These are phyloP conservation scores for Tribolium freemani DNA, from an alignment of 2,888 invertebrate genomes.

Conservation along the genomic window DNA sequence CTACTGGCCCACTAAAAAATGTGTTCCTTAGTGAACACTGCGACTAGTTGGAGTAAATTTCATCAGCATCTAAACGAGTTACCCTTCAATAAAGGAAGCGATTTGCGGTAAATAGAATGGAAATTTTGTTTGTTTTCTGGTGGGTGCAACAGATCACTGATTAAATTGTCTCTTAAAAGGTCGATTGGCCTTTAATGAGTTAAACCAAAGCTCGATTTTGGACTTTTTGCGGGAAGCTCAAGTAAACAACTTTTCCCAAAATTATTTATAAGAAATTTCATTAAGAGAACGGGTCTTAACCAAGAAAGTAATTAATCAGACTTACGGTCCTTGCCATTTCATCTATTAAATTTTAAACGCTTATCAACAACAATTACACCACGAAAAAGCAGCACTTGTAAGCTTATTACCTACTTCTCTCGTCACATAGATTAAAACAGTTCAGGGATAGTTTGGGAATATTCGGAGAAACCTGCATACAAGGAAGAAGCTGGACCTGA, in stretches of 20 bases:
- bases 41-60: conserved; percentile 25
- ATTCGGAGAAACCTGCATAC: no score
- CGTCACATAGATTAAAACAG: no score
- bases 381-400: no score
- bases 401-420: no score
- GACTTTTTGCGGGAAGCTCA: background rate
- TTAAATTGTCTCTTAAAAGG: conserved; percentile 48
- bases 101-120: conserved; percentile 49
- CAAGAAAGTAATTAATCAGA: background rate
- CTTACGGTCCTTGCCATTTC: background rate
- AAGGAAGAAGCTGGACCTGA: background rate
- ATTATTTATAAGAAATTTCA: background rate
- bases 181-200: conserved; percentile 47
- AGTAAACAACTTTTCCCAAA: conserved; percentile 4
- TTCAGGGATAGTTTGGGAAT: no score
- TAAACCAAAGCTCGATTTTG: conserved; percentile 12
- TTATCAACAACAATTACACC: background rate
- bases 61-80: conserved; percentile 31
- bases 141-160: conserved; percentile 48
- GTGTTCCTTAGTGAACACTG: conserved; percentile 5
- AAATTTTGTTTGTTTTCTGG: conserved; percentile 51
- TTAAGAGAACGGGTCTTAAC: background rate
- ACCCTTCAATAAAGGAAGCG: conserved; percentile 21
- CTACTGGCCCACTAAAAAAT: background rate
- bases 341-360: background rate